Conservation (phyloP, 2,113 vertebrate genomes). For the Labrus mixtus region DNA sequence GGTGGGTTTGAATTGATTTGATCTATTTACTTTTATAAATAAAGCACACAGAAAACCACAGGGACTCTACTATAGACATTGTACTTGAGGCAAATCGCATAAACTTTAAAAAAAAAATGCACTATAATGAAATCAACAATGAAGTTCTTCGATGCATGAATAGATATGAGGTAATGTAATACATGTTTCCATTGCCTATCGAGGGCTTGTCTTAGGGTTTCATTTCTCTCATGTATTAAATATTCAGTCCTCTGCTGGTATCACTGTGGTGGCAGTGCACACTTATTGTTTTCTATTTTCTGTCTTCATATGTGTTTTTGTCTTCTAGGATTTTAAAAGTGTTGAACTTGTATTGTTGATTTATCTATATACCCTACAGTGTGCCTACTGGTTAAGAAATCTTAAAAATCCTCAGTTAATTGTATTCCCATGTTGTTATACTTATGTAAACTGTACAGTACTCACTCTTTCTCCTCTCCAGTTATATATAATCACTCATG, state of each 20-base stretch:
- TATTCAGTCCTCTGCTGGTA: neutral
- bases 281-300: neutral
- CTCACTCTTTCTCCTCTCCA: no score
- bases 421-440: neutral
- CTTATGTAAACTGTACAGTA: no score
- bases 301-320: neutral
- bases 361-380: neutral
- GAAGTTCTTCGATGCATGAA: neutral
- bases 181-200: neutral
- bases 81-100: neutral
- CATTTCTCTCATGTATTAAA: conserved; percentile 21
- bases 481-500: neutral
- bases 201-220: neutral
- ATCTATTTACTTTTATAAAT: neutral
- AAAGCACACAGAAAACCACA: neutral
- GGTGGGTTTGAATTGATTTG: conserved; percentile 70
- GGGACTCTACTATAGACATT: neutral
- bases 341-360: neutral
- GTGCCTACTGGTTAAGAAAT: no score
- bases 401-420: no score
- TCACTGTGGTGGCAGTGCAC: neutral
- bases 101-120: neutral
- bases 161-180: no score
- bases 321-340: neutral
- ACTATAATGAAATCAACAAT: conserved; percentile 1